Evolutionary conservation across 2,888 invertebrate genomes (phyloP), one percentile per base, ranked within the genome.

Genomic region (Rhimphoctona megacephalus): DNA sequence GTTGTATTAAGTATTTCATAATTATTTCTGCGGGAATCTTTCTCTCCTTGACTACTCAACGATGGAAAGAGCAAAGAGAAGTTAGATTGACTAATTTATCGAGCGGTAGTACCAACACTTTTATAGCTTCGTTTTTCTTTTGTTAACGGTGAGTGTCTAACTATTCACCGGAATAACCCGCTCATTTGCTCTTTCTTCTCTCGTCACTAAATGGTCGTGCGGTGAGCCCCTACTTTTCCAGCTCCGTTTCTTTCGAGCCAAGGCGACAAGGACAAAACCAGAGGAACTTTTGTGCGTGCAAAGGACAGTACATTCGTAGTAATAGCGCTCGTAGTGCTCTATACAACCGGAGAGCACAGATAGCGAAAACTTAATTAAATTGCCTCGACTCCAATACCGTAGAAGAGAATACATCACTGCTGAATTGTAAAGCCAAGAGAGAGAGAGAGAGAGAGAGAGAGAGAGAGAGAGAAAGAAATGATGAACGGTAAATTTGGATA

Each of bases 401-500:
- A 43, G 69, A 43, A 76, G 76, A 76, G 82, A 76, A 82, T 85
- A 76, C 19, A 79, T 76, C 74, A 76, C 57, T 61, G 54, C 30
- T 25, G 78, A 73, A 78, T 52, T 61, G 19, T 14, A 36, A 39
- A 78, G 14, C 52, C 22, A 36, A 30, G 57, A 54, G 22, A 54
- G 54, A 54, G 49, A 49, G 7, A 54, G 9, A 52, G n/a, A 25
- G 54, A 49, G 17, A 25, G 52, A 43, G 43, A 43, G 43, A 43
- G 43, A 43, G 14, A 52, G n/a, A 52, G 25, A 57, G 54, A 54
- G 22, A 22, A 11, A 25, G 57, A 36, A 52, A 33, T 54, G 74
- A 72, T 66, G 64, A 76, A 49, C 54, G 77, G 30, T 80, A 77
- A 83, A 83, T 86, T 86, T 73, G 70, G 80, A 86, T 83, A 86